Conservation (phyloP, 2,113 vertebrate genomes). For the Atractosteus spatula region DNA sequence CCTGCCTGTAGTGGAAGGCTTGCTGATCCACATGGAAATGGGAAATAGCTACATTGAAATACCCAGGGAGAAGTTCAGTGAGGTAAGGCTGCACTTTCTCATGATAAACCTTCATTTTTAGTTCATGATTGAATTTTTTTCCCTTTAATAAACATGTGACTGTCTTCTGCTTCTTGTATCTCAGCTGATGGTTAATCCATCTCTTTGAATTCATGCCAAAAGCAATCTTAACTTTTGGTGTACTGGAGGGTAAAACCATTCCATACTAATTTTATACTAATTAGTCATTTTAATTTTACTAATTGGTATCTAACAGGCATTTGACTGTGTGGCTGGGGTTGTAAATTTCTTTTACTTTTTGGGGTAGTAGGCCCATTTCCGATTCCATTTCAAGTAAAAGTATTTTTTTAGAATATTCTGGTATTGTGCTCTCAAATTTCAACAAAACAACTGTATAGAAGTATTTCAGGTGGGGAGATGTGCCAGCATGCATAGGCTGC, state of each 20-base stretch:
- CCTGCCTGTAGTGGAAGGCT: slow-evolving; percentile 77
- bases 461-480: no score
- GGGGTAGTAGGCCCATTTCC: background rate
- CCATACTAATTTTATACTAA: no score
- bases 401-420: no score
- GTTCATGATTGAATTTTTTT: background rate
- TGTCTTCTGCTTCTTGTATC: background rate
- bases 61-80: slow-evolving; percentile 77
- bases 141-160: background rate
- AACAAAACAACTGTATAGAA: no score
- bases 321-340: no score
- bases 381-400: no score
- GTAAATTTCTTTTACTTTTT: background rate
- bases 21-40: slow-evolving; percentile 91
- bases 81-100: slow-evolving; percentile 62
- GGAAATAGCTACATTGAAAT: slow-evolving; percentile 91
- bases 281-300: no score
- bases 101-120: background rate
- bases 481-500: no score
- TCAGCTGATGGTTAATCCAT: background rate
- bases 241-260: background rate
- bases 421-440: no score
- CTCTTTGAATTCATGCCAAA: background rate
- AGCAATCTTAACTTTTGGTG: background rate
- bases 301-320: no score